phyloP scores from a whole-genome alignment of 1,140 invertebrate species.

The Plodia interpunctella region DNA sequence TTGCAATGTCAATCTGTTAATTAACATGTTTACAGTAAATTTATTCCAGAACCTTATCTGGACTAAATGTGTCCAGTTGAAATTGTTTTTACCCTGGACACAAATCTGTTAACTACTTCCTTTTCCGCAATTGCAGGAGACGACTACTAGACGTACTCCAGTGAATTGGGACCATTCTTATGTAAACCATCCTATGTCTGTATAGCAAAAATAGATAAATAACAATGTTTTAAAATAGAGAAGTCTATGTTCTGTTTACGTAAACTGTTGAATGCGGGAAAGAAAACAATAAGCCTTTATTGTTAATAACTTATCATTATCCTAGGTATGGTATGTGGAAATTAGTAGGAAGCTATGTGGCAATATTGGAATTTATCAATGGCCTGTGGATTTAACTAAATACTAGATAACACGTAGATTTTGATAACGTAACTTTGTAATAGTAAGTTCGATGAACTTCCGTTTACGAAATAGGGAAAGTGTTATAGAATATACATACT shows the following conservation, averaged over 20 bases:
- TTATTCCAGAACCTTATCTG: neutral
- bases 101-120: constrained; percentile 48
- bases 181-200: too few relatives aligned
- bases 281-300: too few relatives aligned
- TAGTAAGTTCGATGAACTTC: constrained; percentile 64
- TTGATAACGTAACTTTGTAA: constrained; percentile 23
- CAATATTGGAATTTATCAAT: constrained; percentile 16
- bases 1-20: too few relatives aligned
- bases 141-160: too few relatives aligned
- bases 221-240: too few relatives aligned
- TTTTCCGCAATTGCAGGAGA: constrained; percentile 40
- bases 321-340: constrained; percentile 16
- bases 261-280: too few relatives aligned
- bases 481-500: constrained; percentile 43
- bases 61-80: neutral
- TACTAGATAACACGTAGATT: constrained; percentile 39
- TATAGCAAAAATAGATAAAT: too few relatives aligned
- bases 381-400: constrained; percentile 40
- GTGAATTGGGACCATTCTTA: too few relatives aligned
- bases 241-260: too few relatives aligned
- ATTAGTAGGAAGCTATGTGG: constrained; percentile 25
- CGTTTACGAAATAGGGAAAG: constrained; percentile 59
- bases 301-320: constrained; percentile 14
- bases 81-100: constrained; percentile 21
- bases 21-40: neutral